Evolutionary conservation across 2,888 invertebrate genomes (phyloP).

Genomic region (Corythucha ciliata): DNA sequence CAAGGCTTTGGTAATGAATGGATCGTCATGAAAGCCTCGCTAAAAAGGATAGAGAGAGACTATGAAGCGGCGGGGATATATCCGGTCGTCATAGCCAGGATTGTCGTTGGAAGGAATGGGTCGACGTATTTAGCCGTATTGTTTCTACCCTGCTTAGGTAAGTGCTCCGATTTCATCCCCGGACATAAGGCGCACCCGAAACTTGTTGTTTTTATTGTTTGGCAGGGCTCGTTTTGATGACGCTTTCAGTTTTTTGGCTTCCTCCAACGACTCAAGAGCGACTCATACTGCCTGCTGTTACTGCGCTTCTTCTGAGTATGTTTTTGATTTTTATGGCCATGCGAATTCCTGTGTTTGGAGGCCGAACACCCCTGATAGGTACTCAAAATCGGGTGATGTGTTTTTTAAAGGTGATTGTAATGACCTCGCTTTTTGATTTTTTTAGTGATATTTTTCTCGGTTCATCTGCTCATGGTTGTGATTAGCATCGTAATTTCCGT

Average conservation of each 20-base stretch:
- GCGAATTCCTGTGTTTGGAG: constrained; percentile 48
- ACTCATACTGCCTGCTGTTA: constrained; percentile 50
- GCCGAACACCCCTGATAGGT: constrained; percentile 51
- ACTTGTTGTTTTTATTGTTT: too few relatives aligned
- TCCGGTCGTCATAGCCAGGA: constrained; percentile 44
- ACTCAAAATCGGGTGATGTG: constrained; percentile 32
- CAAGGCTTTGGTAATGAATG: too few relatives aligned
- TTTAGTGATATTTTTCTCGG: constrained; percentile 50
- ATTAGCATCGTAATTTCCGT: constrained; percentile 48
- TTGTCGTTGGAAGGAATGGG: constrained; percentile 48
- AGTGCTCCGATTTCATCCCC: constrained; percentile 28
- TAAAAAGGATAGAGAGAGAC: too few relatives aligned
- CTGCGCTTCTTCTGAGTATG: constrained; percentile 51
- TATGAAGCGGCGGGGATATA: too few relatives aligned
- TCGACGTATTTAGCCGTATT: constrained; percentile 53
- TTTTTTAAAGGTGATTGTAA: background rate
- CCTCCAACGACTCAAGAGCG: constrained; percentile 59
- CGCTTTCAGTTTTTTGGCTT: constrained; percentile 54
- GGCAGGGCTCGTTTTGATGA: constrained; percentile 51
- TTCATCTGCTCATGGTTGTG: constrained; percentile 45
- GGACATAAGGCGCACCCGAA: too few relatives aligned
- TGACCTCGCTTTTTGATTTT: constrained; percentile 28
- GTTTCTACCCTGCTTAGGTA: constrained; percentile 52
- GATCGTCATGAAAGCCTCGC: too few relatives aligned
- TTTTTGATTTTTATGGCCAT: constrained; percentile 55